Evolutionary conservation across 2,888 invertebrate genomes (phyloP), one percentile per base, ranked within the genome.

Genomic region (Clistopyga incitator): DNA sequence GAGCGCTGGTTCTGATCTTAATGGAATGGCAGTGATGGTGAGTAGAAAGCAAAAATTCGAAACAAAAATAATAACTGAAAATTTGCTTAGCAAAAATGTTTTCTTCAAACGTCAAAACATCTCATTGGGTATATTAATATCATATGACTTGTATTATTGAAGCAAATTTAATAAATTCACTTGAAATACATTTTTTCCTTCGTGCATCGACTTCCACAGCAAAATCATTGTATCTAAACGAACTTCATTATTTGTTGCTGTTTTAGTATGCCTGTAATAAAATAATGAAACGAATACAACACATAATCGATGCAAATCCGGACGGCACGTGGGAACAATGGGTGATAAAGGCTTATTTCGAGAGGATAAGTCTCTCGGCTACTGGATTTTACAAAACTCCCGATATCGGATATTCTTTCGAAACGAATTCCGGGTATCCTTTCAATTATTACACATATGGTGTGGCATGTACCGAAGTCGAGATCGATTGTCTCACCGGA

Each of bases 401-500:
- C 0, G 95, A 95, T 50, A 95, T 97, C 71, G 96, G 96, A 10
- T 97, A 96, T 88, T 94, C 97, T 88, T 96, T 96, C 87, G 94
- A 95, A 61, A 96, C 95, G 0, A 96, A 97, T 89, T 94, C 94
- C 61, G 98, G 98, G 3, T 95, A 94, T 72, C 94, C 96, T 3
- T 98, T 97, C 90, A 96, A 96, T 90, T 99, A 99, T 91, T 98
- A 95, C 90, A 97, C 98, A 0, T 97, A 95, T 91, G 99, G 98
- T 0, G 97, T 95, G 0, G 98, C 97, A 6, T 96, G 97, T 87
- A 96, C 97, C 0, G 97, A 98, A 92, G 98, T 98, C 1, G 98
- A 98, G 95, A 96, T 99, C 29, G 98, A 99, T 93, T 98, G 98
- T 88, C 94, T 99, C 0, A 98, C 98, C 29, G 99, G 99, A 8